Evolutionary conservation across 2,888 invertebrate genomes (phyloP), one percentile per base, ranked within the genome.

Genomic region (Flabesymbios commensalis): DNA sequence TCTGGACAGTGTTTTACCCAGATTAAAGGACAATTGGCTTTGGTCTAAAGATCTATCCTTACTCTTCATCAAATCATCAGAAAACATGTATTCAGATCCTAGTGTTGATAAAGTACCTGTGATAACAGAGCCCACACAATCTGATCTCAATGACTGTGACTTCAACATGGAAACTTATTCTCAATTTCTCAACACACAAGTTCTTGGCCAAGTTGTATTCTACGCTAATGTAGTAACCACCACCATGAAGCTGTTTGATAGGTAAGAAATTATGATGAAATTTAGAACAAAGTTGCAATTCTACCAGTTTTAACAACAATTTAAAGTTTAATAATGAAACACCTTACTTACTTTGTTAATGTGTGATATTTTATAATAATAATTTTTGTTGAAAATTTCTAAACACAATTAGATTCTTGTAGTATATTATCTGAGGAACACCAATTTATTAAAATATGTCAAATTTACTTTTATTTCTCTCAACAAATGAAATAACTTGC

Each of bases 211-310:
- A 22, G 84, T 93, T 57, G 88, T 94, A 14, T 87, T 95, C 65
- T 95, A 92, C 84, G 85, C 89, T 1, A 93, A 93, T 71, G 86
- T 92, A 57, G 82, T 94, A 74, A 86, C 88, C 42, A 90, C 91
- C 41, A 91, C 94, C 0, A 90, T 90, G 88, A 82, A 87, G 65
- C 83, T 93, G 52, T 83, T 90, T 41, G 85, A 86, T 47, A 73
- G 78, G 79, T 74, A 76, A 74, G 64, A 24, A n/a, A 26, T 32
- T 19, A 22, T 19, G 7, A n/a, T n/a, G n/a, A n/a, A n/a, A n/a
- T n/a, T n/a, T n/a, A n/a, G n/a, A n/a, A n/a, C n/a, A n/a, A n/a
- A n/a, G n/a, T n/a, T n/a, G n/a, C n/a, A n/a, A n/a, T n/a, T n/a
- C n/a, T n/a, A n/a, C n/a, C n/a, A n/a, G n/a, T n/a, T n/a, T n/a